Base-by-base conservation (phyloP, 2,113 vertebrate species). In the Limanda limanda region DNA sequence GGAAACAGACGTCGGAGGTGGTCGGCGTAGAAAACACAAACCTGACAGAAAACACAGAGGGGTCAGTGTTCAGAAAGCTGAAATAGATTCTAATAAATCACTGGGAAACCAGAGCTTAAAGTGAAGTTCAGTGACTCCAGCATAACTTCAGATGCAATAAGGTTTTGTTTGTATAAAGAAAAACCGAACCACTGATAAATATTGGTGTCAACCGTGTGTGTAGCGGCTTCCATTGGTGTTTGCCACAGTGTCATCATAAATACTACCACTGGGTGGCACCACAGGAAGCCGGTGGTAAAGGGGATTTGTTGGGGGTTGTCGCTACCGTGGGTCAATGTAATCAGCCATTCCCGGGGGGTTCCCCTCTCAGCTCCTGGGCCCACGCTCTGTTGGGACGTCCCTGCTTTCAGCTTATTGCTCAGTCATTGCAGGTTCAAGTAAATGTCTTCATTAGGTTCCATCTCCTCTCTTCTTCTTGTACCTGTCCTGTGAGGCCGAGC, bases 1-100 rank as follows among this genome's bases (percentile, higher is more conserved):
- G 82, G 81, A 85, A 84, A 90, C 82, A 84, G 62, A 84, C 64
- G 45, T 42, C 13, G 65, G 51, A 80, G 75, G 76, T 58, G 75
- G 84, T 67, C 51, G 37, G 57, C 18, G 57, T 51, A 59, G 60
- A 73, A 37, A 81, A 83, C 85, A 82, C 82, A 88, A 81, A 78
- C 2, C 10, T 52, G 81, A 74, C 62, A 35, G 37, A 24, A 61
- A 52, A 74, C 68, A 73, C 69, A 48, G 48, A 20, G 51, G 51
- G 18, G n/a, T n/a, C 51, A 5, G 51, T 52, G 51, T n/a, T n/a
- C 18, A 48, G 58, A 73, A 45, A 76, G 37, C 3, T 42, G 51
- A n/a, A 52, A 52, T 7, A 18, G 48, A 48, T n/a, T n/a, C n/a
- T n/a, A n/a, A 54, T 18, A 27, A 60, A 45, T 45, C 12, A 7